Base-by-base conservation (phyloP, 2,113 vertebrate genomes). In the Tympanuchus pallidicinctus region DNA sequence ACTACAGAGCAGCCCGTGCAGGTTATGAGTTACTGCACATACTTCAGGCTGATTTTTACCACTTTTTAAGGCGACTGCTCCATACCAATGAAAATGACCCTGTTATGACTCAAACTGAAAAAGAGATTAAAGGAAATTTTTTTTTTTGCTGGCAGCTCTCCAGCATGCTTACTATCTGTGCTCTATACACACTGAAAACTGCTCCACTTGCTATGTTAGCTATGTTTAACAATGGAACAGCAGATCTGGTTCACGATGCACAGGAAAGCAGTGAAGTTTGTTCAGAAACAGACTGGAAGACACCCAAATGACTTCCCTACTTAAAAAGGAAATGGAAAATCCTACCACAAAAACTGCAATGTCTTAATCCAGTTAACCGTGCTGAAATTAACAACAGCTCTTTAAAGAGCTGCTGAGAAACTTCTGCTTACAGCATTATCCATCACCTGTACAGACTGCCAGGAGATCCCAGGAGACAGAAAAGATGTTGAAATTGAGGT, bases 351-450 rank as follows among this genome's bases (percentile, higher is more conserved):
- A 90, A 74, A 1, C 24, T 1, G 61, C 57, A 81, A 30, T 78
- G 89, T 92, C 65, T 88, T 69, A 75, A 70, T 28, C 65, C 89
- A 94, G 38, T 90, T 94, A 90, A 94, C 82, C 34, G 6, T 75
- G 72, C 72, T 57, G 67, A 91, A 88, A 57, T 71, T 74, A 91
- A 80, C 43, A 64, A 50, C 1, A 34, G 59, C 43, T 57, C 89
- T 74, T 67, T 60, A 81, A 88, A 92, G 52, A 88, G 82, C 82
- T 22, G 57, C 65, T 57, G 14, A 60, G 56, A 77, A 82, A 92
- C 28, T 67, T 92, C 79, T 83, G 42, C 52, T 89, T 74, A 57
- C 42, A 81, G 75, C 60, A 88, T 77, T 86, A 92, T 94, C 69
- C 76, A 94, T 94, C 93, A 94, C 76, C 85, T 95, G 72, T 36